Percentiles rank a stretch among this genome's conserved stretches.
phyloP scores from a whole-genome alignment of 1,140 invertebrate genomes.

The Hetaerina americana region DNA sequence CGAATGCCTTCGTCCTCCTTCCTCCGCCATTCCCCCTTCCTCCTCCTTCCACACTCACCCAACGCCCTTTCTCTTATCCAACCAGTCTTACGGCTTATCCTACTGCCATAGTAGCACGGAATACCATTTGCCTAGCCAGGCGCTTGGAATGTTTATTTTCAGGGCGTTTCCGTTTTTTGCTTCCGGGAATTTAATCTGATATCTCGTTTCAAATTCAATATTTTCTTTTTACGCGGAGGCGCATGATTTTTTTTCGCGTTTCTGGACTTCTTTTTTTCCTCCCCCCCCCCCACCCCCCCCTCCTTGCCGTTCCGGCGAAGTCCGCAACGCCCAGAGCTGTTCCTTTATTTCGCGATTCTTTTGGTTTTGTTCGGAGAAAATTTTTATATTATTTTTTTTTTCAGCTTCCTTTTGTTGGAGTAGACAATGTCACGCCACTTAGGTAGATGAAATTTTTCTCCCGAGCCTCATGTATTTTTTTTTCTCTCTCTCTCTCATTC shows the following conservation, averaged over 20 bases:
- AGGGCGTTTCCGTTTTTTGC: not conserved
- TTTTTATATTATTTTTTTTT: not conserved
- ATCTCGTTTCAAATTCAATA: not conserved
- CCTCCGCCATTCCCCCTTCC: not conserved
- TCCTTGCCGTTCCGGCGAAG: not conserved
- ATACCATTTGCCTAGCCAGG: not conserved
- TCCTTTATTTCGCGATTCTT: too few relatives aligned
- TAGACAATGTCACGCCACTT: not conserved
- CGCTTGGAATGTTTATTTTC: not conserved
- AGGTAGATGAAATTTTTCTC: not conserved
- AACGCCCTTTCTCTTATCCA: too few relatives aligned
- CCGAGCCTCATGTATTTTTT: not conserved
- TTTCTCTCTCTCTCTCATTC: not conserved
- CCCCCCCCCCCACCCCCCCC: not conserved
- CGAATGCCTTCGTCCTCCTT: not conserved
- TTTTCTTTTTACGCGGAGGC: not conserved
- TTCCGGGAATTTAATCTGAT: not conserved
- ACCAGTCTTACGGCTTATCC: too few relatives aligned
- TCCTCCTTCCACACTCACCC: not conserved
- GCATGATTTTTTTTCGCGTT: too few relatives aligned
- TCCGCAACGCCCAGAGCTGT: too few relatives aligned
- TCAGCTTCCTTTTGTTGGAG: not conserved
- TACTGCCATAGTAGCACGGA: not conserved
- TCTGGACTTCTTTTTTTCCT: too few relatives aligned
- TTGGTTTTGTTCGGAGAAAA: too few relatives aligned